Percentiles rank a stretch among this genome's conserved stretches.
phyloP scores from a whole-genome alignment of 2,797 vertebrate species.

The Poecilia picta region DNA sequence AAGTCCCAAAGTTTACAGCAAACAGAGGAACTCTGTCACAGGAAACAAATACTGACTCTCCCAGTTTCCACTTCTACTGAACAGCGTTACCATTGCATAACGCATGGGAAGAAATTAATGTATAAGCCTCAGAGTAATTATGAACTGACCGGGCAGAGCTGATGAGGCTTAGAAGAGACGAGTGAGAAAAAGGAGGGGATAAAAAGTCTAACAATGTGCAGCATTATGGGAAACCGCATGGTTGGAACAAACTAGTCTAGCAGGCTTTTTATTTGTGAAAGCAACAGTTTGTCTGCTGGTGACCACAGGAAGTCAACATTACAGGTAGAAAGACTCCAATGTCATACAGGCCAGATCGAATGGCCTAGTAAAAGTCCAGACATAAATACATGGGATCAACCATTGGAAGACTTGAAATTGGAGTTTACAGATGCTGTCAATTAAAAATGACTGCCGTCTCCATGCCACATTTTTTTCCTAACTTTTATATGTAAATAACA shows the following conservation, averaged over 20 bases:
- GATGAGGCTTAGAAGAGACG: background rate
- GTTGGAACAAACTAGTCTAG: background rate
- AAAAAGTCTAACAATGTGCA: background rate
- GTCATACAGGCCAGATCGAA: background rate
- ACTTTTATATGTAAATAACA: background rate
- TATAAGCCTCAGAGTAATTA: background rate
- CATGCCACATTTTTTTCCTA: background rate
- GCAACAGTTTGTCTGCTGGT: background rate
- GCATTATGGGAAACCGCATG: background rate
- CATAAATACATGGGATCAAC: background rate
- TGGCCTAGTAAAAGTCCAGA: background rate
- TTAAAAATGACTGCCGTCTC: background rate
- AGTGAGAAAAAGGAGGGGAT: background rate
- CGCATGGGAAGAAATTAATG: background rate
- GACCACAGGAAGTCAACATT: background rate
- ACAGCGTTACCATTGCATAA: background rate
- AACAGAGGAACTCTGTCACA: background rate
- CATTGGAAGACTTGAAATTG: background rate
- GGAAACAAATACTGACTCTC: background rate
- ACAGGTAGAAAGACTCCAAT: background rate
- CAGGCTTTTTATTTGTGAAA: background rate
- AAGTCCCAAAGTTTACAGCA: background rate
- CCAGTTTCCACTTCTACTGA: background rate
- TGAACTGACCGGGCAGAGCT: background rate
- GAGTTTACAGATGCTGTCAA: background rate